phyloP scores from a whole-genome alignment of 2,113 vertebrate species.

The Sigmodon hispidus region DNA sequence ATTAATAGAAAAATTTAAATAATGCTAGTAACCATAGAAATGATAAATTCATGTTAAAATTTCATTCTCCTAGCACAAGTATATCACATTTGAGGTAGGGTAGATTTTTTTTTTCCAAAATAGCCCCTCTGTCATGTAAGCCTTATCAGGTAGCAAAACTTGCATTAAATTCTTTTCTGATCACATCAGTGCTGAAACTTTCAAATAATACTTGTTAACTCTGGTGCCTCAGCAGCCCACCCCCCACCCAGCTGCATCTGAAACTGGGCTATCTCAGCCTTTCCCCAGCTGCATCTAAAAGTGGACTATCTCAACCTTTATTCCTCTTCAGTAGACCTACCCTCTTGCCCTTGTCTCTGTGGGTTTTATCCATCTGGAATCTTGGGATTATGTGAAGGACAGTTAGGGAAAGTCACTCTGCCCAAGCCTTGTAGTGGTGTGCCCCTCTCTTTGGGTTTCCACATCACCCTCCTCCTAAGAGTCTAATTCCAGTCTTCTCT shows the following conservation, averaged over 20 bases:
- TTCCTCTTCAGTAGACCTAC: not conserved
- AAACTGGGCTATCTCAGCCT: not conserved
- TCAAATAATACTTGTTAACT: not conserved
- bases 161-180: not conserved
- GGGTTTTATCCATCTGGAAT: not conserved
- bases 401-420: not conserved
- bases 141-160: not conserved
- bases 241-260: not conserved
- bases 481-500: not conserved
- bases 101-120: not conserved
- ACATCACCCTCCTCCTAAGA: no score
- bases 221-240: not conserved
- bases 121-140: not conserved
- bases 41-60: not conserved
- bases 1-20: slow-evolving; percentile 6
- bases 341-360: not conserved
- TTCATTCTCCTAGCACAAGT: not conserved
- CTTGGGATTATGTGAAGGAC: not conserved
- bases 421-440: not conserved
- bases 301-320: not conserved
- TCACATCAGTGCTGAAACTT: not conserved
- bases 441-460: not conserved
- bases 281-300: not conserved
- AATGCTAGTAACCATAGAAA: not conserved
- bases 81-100: not conserved